These are phyloP conservation scores for Eumaeus atala DNA, from an alignment of 1,140 invertebrate species.

Conservation along the genomic window DNA sequence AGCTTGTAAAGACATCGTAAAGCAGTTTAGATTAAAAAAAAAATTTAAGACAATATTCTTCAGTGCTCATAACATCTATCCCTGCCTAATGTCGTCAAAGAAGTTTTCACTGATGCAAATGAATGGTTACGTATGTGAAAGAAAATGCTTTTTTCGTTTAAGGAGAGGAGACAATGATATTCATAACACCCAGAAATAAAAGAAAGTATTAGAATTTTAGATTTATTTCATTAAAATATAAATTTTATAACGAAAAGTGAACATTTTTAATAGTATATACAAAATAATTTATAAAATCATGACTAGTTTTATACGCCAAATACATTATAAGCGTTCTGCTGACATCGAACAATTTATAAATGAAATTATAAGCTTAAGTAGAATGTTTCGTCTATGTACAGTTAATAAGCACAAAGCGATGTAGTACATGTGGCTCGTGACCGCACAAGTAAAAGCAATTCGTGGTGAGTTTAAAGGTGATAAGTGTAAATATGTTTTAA, in stretches of 20 bases:
- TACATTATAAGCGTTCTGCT: slow-evolving; percentile 3
- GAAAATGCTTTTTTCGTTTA: too few species aligned
- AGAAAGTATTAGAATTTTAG: not conserved
- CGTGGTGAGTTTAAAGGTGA: slow-evolving; percentile 5
- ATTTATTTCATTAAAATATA: slow-evolving; percentile 5
- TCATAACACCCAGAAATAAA: not conserved
- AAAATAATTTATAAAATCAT: slow-evolving; percentile 9
- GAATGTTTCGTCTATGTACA: slow-evolving; percentile 33
- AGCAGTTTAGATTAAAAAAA: too few species aligned
- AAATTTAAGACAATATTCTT: too few species aligned
- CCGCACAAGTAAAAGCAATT: slow-evolving; percentile 29
- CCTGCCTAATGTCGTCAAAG: too few species aligned
- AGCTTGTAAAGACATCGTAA: too few species aligned
- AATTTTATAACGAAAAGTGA: not conserved
- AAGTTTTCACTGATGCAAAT: too few species aligned
- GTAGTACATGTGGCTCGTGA: slow-evolving; percentile 36
- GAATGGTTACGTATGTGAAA: too few species aligned
- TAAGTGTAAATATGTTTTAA: slow-evolving; percentile 3
- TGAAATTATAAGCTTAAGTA: slow-evolving; percentile 8
- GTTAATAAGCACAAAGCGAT: slow-evolving; percentile 45
- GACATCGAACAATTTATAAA: slow-evolving; percentile 13
- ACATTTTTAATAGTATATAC: slow-evolving; percentile 8
- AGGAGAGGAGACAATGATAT: too few species aligned
- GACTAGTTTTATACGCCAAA: slow-evolving; percentile 5
- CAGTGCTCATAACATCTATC: too few species aligned